phyloP scores from a whole-genome alignment of 2,797 vertebrate genomes.

The Astyanax mexicanus region DNA sequence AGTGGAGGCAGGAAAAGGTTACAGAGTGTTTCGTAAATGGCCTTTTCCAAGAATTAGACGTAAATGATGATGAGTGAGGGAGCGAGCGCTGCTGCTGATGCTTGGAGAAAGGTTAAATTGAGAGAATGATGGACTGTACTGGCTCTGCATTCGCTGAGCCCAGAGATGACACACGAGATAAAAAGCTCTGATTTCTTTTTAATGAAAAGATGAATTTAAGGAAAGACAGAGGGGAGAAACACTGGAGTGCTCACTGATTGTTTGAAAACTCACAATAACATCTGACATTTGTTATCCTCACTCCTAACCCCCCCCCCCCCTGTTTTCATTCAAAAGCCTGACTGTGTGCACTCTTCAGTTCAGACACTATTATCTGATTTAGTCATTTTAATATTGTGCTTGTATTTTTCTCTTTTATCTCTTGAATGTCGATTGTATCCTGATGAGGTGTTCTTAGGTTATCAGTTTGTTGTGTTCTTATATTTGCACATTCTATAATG shows the following conservation, averaged over 20 bases:
- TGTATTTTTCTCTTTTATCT: too few species aligned
- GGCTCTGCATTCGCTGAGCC: not conserved
- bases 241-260: not conserved
- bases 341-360: not conserved
- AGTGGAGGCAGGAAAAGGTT: conserved; percentile 3
- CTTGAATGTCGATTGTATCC: too few species aligned
- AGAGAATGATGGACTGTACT: conserved; percentile 24
- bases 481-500: too few species aligned
- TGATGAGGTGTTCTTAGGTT: too few species aligned
- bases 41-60: conserved; percentile 42
- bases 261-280: not conserved
- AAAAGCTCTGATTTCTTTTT: conserved; percentile 8
- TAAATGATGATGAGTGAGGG: conserved; percentile 41
- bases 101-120: conserved; percentile 34
- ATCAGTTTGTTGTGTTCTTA: too few species aligned
- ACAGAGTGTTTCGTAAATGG: conserved; percentile 24
- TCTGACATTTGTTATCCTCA: not conserved
- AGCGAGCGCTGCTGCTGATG: not conserved
- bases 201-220: conserved; percentile 15
- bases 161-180: conserved; percentile 15
- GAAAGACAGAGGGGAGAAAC: not conserved
- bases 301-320: not conserved
- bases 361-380: not conserved
- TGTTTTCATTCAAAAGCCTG: not conserved
- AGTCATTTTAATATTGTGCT: not conserved